phyloP scores from a whole-genome alignment of 2,113 vertebrate genomes.

The Rostratula benghalensis region DNA sequence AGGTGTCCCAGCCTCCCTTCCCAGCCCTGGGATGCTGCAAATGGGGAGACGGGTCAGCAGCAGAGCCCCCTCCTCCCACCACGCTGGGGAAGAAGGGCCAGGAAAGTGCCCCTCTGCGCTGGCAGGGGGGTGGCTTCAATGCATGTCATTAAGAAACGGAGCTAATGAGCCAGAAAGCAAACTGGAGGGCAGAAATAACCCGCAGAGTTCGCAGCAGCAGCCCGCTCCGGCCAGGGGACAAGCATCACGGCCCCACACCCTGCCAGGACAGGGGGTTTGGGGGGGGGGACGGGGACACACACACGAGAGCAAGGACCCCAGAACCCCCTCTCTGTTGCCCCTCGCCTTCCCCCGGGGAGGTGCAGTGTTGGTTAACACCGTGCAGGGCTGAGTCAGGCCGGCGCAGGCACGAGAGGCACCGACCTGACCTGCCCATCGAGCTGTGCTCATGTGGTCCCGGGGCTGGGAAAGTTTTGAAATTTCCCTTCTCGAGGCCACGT shows the following conservation, averaged over 20 bases:
- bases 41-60: not conserved
- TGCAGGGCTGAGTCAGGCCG: not conserved
- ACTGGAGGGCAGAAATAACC: not conserved
- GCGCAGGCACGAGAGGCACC: not conserved
- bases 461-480: constrained; percentile 22
- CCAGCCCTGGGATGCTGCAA: fast-evolving
- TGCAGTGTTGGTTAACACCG: fast-evolving
- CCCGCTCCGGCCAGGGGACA: fast-evolving
- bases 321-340: too few species aligned
- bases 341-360: not conserved
- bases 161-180: constrained; percentile 26
- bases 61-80: not conserved
- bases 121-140: not conserved
- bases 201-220: not conserved
- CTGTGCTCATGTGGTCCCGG: not conserved
- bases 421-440: not conserved
- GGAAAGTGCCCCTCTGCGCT: not conserved
- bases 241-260: fast-evolving
- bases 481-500: not conserved
- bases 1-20: not conserved
- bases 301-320: not conserved
- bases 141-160: not conserved
- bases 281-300: too few species aligned
- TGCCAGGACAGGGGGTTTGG: fast-evolving
- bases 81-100: fast-evolving